Evolutionary conservation across 92 coral and sea anemone species (phyloP).

Genomic region (Porites divaricata): DNA sequence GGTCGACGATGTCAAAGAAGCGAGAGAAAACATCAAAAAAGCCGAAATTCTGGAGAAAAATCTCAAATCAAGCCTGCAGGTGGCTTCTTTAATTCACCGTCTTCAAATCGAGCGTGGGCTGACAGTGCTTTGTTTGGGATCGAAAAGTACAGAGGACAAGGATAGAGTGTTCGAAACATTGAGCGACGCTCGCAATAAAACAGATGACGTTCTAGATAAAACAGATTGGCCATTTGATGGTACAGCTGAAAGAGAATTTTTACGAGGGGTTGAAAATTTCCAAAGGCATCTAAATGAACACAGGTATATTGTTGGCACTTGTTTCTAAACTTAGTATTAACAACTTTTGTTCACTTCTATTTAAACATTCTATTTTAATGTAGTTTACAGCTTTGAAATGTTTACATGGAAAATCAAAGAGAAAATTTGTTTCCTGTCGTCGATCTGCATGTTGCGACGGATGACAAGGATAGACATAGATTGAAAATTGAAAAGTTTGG

Average conservation of each 20-base stretch:
- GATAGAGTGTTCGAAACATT: conserved; percentile 7
- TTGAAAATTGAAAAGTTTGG: no score
- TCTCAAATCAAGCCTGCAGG: conserved; percentile 38
- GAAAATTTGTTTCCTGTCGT: no score
- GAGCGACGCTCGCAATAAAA: conserved; percentile 27
- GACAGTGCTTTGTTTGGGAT: conserved; percentile 67
- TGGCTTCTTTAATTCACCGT: conserved; percentile 66
- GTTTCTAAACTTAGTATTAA: no score
- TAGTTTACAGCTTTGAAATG: no score
- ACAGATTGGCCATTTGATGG: conserved; percentile 49
- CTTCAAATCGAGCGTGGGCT: conserved; percentile 71
- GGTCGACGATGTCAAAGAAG: conserved; percentile 40
- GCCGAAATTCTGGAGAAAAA: conserved; percentile 36
- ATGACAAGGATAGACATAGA: no score
- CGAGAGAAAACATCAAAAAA: conserved; percentile 16
- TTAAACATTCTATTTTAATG: no score
- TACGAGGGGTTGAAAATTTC: neutral
- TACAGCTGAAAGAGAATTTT: conserved; percentile 37
- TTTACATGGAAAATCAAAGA: no score
- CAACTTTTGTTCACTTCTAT: no score
- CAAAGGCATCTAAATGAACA: neutral
- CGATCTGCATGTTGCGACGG: no score
- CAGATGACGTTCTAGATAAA: conserved; percentile 8
- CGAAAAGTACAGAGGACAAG: conserved; percentile 13
- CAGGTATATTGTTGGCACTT: no score